phyloP scores from a whole-genome alignment of 2,113 vertebrate genomes.

The Antigone vipio region DNA sequence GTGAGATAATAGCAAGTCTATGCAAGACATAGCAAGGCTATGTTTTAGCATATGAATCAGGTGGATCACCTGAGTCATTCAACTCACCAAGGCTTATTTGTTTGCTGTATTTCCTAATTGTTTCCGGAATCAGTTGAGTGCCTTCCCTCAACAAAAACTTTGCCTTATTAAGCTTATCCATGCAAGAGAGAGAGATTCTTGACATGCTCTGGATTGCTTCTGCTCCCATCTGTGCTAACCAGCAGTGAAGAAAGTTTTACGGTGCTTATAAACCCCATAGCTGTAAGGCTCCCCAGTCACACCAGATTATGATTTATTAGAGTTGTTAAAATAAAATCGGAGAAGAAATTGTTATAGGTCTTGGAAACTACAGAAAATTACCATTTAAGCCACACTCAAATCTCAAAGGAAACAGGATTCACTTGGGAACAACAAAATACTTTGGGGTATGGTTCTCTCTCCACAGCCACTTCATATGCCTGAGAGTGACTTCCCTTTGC shows the following conservation, averaged over 20 bases:
- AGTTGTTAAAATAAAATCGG: slow-evolving; percentile 32
- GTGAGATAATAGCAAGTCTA: neutral
- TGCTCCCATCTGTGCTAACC: slow-evolving; percentile 16
- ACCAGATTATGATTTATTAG: slow-evolving; percentile 18
- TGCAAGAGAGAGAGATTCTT: slow-evolving; percentile 6
- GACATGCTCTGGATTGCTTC: neutral
- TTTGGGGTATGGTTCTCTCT: neutral
- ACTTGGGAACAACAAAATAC: neutral
- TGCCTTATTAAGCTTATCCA: slow-evolving; percentile 22
- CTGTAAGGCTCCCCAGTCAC: neutral
- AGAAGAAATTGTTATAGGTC: slow-evolving; percentile 13
- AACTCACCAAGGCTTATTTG: slow-evolving; percentile 20
- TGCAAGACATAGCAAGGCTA: too few relatives aligned
- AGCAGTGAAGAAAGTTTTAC: slow-evolving; percentile 15
- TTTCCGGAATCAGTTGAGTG: slow-evolving; percentile 37
- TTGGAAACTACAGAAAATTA: slow-evolving; percentile 33
- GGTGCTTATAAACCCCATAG: slow-evolving; percentile 24
- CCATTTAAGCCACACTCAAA: slow-evolving; percentile 10
- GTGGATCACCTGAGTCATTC: neutral
- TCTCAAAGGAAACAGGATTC: slow-evolving; percentile 22
- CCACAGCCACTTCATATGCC: neutral
- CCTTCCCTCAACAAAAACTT: slow-evolving; percentile 9
- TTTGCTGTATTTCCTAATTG: slow-evolving; percentile 46
- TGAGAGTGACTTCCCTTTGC: neutral
- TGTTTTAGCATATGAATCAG: slow-evolving; percentile 4